These are phyloP conservation scores for Ennomos quercinarius DNA, from an alignment of 2,888 invertebrate genomes.

Conservation along the genomic window DNA sequence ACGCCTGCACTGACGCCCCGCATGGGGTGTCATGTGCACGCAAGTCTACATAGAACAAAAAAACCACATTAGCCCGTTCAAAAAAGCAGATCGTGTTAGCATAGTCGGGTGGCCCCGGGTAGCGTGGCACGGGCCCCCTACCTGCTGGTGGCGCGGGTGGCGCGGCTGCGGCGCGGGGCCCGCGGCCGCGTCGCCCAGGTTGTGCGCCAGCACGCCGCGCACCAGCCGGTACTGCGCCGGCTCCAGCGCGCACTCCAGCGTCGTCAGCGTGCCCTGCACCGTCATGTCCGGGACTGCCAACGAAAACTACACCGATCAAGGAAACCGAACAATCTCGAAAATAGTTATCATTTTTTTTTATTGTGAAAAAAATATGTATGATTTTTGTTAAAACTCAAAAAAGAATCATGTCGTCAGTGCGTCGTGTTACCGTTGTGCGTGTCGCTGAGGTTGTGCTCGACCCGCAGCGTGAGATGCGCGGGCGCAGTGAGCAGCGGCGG, in stretches of 20 bases:
- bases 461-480: constrained; percentile 72
- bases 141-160: constrained; percentile 25
- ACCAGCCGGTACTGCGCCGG: constrained; percentile 94
- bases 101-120: too few relatives aligned
- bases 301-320: neutral
- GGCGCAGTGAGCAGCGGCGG: constrained; percentile 85
- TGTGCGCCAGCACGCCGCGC: constrained; percentile 94
- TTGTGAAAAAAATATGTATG: too few relatives aligned
- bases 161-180: constrained; percentile 51
- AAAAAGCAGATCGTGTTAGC: too few relatives aligned
- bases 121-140: too few relatives aligned
- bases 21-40: too few relatives aligned
- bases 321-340: too few relatives aligned
- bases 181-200: constrained; percentile 92
- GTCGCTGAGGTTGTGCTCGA: constrained; percentile 92
- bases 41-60: too few relatives aligned
- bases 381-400: too few relatives aligned
- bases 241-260: constrained; percentile 93
- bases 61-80: too few relatives aligned
- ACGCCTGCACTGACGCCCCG: too few relatives aligned
- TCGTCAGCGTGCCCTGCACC: constrained; percentile 93
- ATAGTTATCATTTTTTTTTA: too few relatives aligned
- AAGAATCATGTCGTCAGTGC: too few relatives aligned
- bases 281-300: constrained; percentile 91
- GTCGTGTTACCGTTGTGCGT: constrained; percentile 76